Evolutionary conservation across 1,140 invertebrate species (phyloP), one percentile per base, ranked within the genome.

Genomic region (Melanaphis sacchari): DNA sequence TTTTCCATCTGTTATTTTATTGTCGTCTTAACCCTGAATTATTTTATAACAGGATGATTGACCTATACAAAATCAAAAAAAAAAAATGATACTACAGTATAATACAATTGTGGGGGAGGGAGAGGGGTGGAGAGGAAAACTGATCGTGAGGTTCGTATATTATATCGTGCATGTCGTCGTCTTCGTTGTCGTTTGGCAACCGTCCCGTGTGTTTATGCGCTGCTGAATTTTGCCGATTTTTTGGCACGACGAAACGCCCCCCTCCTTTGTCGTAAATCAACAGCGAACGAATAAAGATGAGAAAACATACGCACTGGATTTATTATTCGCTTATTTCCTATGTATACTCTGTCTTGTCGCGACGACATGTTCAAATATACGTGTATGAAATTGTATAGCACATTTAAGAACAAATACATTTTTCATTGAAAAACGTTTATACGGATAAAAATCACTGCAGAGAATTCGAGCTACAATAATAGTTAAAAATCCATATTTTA

Each of bases 1-100:
- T 76, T 76, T 76, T 76, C n/a, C n/a, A n/a, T 76, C 31, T 76
- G n/a, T 76, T 76, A 82, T 82, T 82, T 82, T 40, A 82, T 82
- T 40, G 38, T 40, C 81, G 8, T 82, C 22, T 8, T 9, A 18
- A 40, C 40, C 21, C 0, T 82, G 31, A 31, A 76, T n/a, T 76
- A 76, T 76, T n/a, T 18, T 36, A 76, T 36, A 76, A 76, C 31
- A 15, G 15, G 59, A 15, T 15, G 59, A 76, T 76, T 76, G 59
- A n/a, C 31, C 59, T 5, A n/a, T n/a, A 76, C 31, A 5, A 21
- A 82, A 82, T 82, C 36, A 38, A 82, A 82, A 82, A 38, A 38
- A 82, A 82, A 24, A 36, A 82, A 82, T 22, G 38, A 82, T 76
- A 76, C 31, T n/a, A 76, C 59, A 76, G 15, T n/a, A n/a, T 76